Evolutionary conservation across 2,113 vertebrate species (phyloP), one percentile per base, ranked within the genome.

Genomic region (Platysternon megacephalum): DNA sequence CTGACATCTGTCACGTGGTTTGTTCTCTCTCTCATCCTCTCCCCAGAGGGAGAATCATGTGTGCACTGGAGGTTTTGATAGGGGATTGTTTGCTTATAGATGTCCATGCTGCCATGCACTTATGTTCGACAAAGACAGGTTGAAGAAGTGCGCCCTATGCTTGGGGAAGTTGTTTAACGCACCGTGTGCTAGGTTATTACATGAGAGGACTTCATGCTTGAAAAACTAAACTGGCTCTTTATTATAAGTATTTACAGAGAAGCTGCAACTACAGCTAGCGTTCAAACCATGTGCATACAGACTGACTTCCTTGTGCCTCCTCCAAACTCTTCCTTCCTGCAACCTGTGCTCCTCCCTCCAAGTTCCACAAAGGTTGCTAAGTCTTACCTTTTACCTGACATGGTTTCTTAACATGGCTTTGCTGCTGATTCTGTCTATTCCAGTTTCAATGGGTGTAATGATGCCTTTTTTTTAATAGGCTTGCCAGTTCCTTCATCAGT

Each of bases 331-430:
- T 72, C n/a, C n/a, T 72, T 39, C n/a, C 65, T 72, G 65, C 61
- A 89, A 39, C 39, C 5, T 11, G 65, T 48, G 65, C 93, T 88
- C 56, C 95, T n/a, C 81, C 49, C 42, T 85, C 65, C 9, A 2
- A 84, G 83, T 29, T 85, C 87, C 65, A 51, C 1, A 0, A 91
- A 94, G 84, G 89, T 94, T 81, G 91, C 86, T 87, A 46, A 0
- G 3, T 44, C 52, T 85, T 72, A 10, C 65, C 32, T 72, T 72
- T 19, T 65, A 39, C 78, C 94, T 19, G n/a, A 0, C 11, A 4
- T 19, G n/a, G 92, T 97, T 96, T 95, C 97, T 96, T 95, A 97
- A 94, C 46, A 91, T 89, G 8, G 72, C 95, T 96, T 97, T 96
- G 88, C 96, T 94, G 97, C 94, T 51, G 93, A 94, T 94, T 86